These are phyloP conservation scores for Tolypeutes matacus DNA, from an alignment of 2,797 vertebrate species.

Conservation along the genomic window DNA sequence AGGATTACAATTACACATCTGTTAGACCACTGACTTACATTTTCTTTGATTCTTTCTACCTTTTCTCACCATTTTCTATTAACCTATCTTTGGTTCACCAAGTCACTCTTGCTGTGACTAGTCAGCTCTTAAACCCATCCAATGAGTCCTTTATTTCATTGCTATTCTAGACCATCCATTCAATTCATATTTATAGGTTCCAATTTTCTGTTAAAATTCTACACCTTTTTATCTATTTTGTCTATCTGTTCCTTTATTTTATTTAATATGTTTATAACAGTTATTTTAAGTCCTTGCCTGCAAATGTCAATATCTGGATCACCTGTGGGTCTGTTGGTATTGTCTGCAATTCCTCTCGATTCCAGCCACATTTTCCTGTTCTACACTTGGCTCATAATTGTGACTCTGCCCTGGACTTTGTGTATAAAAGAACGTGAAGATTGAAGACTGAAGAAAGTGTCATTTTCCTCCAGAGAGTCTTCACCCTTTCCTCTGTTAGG, in stretches of 20 bases:
- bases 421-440: not conserved
- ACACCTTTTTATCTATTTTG: not conserved
- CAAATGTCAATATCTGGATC: not conserved
- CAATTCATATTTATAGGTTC: not conserved
- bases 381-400: not conserved
- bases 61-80: conserved; percentile 1
- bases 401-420: not conserved
- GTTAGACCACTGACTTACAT: not conserved
- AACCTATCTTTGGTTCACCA: not conserved
- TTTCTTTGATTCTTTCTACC: not conserved
- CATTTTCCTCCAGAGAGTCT: not conserved
- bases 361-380: not conserved
- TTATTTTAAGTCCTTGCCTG: not conserved
- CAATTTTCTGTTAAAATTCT: not conserved
- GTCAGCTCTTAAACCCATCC: not conserved
- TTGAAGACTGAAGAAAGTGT: not conserved
- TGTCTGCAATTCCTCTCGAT: not conserved
- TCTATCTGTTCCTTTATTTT: not conserved
- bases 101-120: not conserved
- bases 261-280: not conserved
- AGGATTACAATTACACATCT: not conserved
- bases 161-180: not conserved
- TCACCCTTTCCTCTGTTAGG: not conserved
- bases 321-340: not conserved
- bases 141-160: not conserved